These are phyloP conservation scores for Drosophila repletoides DNA, from an alignment of 1,140 invertebrate species.

Conservation along the genomic window DNA sequence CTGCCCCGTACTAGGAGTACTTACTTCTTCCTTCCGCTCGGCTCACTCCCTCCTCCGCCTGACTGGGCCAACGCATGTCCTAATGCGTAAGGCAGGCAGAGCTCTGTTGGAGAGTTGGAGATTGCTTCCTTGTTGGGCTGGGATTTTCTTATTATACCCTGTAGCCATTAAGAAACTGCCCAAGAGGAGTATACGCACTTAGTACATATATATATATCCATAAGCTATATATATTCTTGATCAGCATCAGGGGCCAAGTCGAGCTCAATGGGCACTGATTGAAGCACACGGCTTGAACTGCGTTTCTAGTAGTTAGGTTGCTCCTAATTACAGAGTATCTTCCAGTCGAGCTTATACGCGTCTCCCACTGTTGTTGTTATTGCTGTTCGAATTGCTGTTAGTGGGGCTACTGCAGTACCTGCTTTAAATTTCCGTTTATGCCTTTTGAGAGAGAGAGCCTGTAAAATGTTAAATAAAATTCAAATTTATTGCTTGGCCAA, in stretches of 20 bases:
- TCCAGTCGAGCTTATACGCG: too few species aligned
- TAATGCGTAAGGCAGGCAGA: slow-evolving; percentile 64
- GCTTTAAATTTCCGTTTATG: slow-evolving; percentile 79
- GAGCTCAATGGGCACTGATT: too few species aligned
- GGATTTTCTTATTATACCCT: slow-evolving; percentile 45
- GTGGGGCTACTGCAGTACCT: slow-evolving; percentile 30
- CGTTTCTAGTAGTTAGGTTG: too few species aligned
- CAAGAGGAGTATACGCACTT: too few species aligned
- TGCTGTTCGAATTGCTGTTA: slow-evolving; percentile 26
- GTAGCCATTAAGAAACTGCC: too few species aligned
- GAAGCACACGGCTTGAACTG: too few species aligned
- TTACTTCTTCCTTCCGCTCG: background rate
- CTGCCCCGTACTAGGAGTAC: slow-evolving; percentile 14
- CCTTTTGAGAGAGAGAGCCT: slow-evolving; percentile 77
- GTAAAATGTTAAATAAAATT: slow-evolving; percentile 81
- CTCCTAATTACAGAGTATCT: too few species aligned
- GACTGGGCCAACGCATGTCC: slow-evolving; percentile 69
- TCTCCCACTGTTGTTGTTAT: background rate
- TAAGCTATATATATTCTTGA: too few species aligned
- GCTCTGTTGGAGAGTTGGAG: slow-evolving; percentile 36
- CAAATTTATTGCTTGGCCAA: slow-evolving; percentile 71
- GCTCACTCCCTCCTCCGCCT: background rate
- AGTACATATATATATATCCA: too few species aligned
- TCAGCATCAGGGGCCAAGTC: too few species aligned
- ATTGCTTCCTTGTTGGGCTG: slow-evolving; percentile 73